phyloP scores from a whole-genome alignment of 2,888 invertebrate species.

The Trissolcus japonicus region DNA sequence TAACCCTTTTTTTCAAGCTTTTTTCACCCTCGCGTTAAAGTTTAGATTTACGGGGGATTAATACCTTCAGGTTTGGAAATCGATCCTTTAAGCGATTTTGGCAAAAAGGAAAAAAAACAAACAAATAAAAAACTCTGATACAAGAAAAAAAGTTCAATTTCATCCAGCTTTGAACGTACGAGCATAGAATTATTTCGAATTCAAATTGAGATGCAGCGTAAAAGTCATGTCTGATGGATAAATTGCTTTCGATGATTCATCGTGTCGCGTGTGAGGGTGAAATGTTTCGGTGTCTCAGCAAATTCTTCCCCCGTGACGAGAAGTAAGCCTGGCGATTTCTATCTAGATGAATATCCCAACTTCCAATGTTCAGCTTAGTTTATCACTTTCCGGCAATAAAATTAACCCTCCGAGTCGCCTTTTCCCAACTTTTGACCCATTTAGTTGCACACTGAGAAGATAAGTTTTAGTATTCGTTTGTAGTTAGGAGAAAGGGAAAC shows the following conservation, averaged over 20 bases:
- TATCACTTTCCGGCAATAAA: conserved; percentile 48
- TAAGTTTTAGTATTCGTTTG: conserved; percentile 37
- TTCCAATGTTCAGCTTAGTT: conserved; percentile 29
- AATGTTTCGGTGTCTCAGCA: conserved; percentile 24
- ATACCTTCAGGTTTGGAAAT: conserved; percentile 31
- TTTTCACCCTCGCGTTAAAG: conserved; percentile 1
- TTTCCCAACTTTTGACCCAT: conserved; percentile 41
- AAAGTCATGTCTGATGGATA: conserved; percentile 40
- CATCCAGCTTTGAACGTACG: conserved; percentile 22
- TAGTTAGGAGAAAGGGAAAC: conserved; percentile 21
- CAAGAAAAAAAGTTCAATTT: not conserved
- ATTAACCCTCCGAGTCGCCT: conserved; percentile 42
- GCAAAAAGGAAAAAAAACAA: conserved; percentile 4
- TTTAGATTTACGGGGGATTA: conserved; percentile 22
- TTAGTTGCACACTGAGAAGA: conserved; percentile 24
- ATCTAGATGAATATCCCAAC: conserved; percentile 27
- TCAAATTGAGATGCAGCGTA: conserved; percentile 23
- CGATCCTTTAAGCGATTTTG: not conserved
- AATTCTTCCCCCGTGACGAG: conserved; percentile 11
- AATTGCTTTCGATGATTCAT: conserved; percentile 43
- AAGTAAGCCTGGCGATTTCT: conserved; percentile 42
- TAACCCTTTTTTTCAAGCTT: conserved; percentile 40
- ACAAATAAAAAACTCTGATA: not conserved
- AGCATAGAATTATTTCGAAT: conserved; percentile 31
- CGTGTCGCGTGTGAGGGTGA: conserved; percentile 5